Base-by-base conservation (phyloP, 2,113 vertebrate species). In the Cebus imitator region DNA sequence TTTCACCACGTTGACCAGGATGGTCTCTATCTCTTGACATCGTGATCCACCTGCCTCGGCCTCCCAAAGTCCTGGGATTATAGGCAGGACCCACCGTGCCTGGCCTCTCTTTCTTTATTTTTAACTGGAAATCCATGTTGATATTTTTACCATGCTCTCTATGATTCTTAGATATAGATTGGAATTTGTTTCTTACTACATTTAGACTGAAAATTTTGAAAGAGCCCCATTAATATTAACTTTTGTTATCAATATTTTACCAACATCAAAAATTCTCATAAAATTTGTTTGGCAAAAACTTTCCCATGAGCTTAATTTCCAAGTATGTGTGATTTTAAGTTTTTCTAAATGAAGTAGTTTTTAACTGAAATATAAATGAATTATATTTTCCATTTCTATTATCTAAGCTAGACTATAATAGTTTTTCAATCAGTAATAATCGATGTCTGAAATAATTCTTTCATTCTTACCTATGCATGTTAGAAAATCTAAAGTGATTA, bases 131-230 rank as follows among this genome's bases (percentile, higher is more conserved):
- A 64, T n/a, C 40, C n/a, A 1, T 50, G 43, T 16, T 76, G 13
- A 35, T 48, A 58, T 58, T n/a, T n/a, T 91, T 18, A 68, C 57
- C 17, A 18, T 68, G 25, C 17, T 81, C 50, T 83, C 5, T 70
- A 43, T 2, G 55, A 55, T 35, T 55, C 37, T 35, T 48, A 2
- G 20, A 25, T 57, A 70, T 57, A 32, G 12, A 57, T 70, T 81
- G 27, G 27, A 12, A 57, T 50, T 45, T 70, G 23, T 72, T 91
- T 8, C 20, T 57, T 72, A 57, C 25, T 82, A 82, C 25, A 91
- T 91, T 55, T n/a, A 82, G 18, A 68, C 11, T 80, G 58, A 90
- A 90, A 80, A 17, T 32, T 52, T 66, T 55, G 78, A 91, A 17
- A 70, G 7, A 55, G 48, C 27, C 18, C 37, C 40, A 37, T 23